A percentile compares a stretch with the other conserved stretches of the same genome.
phyloP scores from a whole-genome alignment of 2,797 vertebrate species.

The Botia almorhae region DNA sequence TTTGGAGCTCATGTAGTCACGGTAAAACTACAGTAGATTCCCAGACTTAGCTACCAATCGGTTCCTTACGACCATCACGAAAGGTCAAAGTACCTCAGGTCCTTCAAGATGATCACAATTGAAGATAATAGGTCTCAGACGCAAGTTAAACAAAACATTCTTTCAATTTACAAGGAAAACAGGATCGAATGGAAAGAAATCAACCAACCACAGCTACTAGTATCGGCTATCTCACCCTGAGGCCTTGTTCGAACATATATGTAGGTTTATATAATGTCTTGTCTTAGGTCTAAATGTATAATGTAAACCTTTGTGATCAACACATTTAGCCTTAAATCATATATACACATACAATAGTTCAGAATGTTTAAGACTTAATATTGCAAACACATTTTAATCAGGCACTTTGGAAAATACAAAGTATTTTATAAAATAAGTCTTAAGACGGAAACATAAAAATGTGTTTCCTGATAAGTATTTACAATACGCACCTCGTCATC shows the following conservation, averaged over 20 bases:
- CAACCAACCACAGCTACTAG: not conserved
- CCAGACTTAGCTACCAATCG: conserved; percentile 48
- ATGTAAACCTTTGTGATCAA: conserved; percentile 2
- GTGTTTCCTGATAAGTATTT: conserved; percentile 38
- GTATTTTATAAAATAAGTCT: too few species aligned
- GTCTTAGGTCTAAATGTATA: not conserved
- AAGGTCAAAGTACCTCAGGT: conserved; percentile 18
- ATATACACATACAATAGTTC: conserved; percentile 22
- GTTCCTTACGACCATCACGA: conserved; percentile 41
- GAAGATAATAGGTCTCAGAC: conserved; percentile 4
- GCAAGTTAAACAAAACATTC: conserved; percentile 28
- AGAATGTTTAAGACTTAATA: conserved; percentile 49
- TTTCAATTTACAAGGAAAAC: conserved; percentile 34
- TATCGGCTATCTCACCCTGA: not conserved
- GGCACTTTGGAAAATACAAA: conserved; percentile 67
- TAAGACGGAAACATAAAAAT: conserved; percentile 16
- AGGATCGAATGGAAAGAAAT: conserved; percentile 6
- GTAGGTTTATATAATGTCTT: not conserved
- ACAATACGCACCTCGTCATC: conserved; percentile 22
- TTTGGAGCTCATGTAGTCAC: conserved; percentile 38
- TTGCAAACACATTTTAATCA: conserved; percentile 79
- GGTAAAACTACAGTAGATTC: conserved; percentile 42
- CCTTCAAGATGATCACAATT: conserved; percentile 17
- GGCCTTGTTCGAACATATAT: not conserved
- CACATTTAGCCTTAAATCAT: not conserved